Evolutionary conservation across 2,888 invertebrate species (phyloP), one percentile per base, ranked within the genome.

Genomic region (Synanthedon andrenaeformis): DNA sequence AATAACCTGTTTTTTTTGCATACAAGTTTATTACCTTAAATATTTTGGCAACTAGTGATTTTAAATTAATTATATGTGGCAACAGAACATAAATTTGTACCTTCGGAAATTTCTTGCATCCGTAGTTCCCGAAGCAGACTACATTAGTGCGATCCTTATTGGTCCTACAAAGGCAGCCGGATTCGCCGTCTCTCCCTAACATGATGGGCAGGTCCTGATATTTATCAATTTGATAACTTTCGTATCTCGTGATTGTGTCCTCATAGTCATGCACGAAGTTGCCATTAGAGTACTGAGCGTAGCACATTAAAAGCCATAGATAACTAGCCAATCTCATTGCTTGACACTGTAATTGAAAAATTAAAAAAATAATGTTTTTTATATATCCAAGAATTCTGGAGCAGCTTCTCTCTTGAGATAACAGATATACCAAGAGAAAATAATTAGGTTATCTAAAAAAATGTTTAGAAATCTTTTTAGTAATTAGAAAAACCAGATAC

Each of bases 101-200:
- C 74, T 78, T 78, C 0, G 90, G 90, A 63, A 90, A 89, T 14
- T 58, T 70, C 56, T 59, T 72, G 64, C 90, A 91, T 23, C 74
- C 78, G 45, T 83, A 86, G 54, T 87, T 83, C 5, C 90, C 90
- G 55, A 88, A 90, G 63, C 90, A 90, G 0, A 89, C 83, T 2
- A 85, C 72, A 12, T 79, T 72, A 17, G 63, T 69, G 0, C 64
- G 62, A 14, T 72, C 66, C 6, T 56, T 60, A 28, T 73, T 78
- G 49, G 85, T 82, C 23, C 89, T 73, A 64, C 90, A 90, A 12
- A 76, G 65, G 65, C 90, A 91, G 0, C 90, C 90, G 3, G 87
- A 86, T 5, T 52, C 55, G 41, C 58, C 59, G 56, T 88, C 87
- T 42, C 68, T 69, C 1, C 78, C 82, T 1, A 87, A 62, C 52